Conservation (phyloP, 1,140 invertebrate genomes). For the Bradysia coprophila region DNA sequence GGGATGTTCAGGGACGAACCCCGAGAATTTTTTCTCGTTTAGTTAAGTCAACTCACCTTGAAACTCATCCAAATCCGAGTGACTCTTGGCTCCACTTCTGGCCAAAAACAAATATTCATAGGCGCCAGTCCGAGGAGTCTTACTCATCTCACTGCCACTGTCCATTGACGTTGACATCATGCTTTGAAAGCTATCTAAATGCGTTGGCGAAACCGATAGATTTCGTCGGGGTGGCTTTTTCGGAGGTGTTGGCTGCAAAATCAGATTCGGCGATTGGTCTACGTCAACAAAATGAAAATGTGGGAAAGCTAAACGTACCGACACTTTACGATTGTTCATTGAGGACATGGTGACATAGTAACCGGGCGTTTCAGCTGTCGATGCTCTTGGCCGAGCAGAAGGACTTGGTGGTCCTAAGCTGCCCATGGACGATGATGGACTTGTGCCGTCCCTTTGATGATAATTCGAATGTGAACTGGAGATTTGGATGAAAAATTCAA, state of each 20-base stretch:
- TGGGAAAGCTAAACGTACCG: not conserved
- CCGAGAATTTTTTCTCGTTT: no score
- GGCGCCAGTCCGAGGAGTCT: not conserved
- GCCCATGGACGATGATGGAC: conserved; percentile 21
- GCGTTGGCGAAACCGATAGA: conserved; percentile 56
- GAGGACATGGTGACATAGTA: conserved; percentile 4
- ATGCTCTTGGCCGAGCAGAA: conserved; percentile 17
- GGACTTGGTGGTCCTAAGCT: conserved; percentile 25
- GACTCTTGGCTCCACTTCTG: not conserved
- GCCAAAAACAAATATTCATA: conserved; percentile 5
- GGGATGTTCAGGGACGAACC: no score
- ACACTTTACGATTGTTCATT: not conserved
- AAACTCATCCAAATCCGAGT: not conserved
- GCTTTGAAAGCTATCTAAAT: not conserved
- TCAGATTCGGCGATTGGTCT: no score
- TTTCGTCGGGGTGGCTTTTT: conserved; percentile 76
- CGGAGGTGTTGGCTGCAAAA: conserved; percentile 53
- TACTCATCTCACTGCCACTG: not conserved
- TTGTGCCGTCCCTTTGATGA: conserved; percentile 16
- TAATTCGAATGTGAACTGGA: not conserved
- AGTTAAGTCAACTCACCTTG: not conserved
- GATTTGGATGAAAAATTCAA: no score
- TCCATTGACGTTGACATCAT: not conserved
- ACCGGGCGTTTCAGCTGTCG: conserved; percentile 9
- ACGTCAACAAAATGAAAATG: no score